phyloP scores from a whole-genome alignment of 1,140 invertebrate species.

The Drosophila virilis region DNA sequence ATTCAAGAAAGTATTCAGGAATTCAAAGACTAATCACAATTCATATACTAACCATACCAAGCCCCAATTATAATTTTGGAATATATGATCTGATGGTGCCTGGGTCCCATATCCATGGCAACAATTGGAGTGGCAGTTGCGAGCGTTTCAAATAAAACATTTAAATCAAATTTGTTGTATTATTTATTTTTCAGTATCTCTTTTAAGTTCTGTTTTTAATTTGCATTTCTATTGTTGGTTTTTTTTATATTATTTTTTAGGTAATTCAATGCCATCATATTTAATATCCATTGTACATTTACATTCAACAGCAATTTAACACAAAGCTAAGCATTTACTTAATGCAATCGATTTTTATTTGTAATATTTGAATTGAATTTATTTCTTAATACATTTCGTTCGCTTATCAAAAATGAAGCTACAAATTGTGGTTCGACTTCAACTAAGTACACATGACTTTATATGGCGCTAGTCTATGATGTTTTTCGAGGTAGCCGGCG shows the following conservation, averaged over 20 bases:
- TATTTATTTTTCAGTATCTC: conserved; percentile 78
- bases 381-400: conserved; percentile 25
- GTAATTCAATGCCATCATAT: conserved; percentile 63
- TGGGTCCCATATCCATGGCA: not conserved
- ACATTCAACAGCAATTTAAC: conserved; percentile 84
- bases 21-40: not conserved
- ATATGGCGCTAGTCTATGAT: not conserved
- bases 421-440: conserved; percentile 19
- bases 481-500: not conserved
- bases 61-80: not conserved
- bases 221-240: conserved; percentile 57
- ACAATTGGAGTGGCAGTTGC: not conserved
- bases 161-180: conserved; percentile 70
- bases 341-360: conserved; percentile 44
- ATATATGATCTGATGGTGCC: not conserved
- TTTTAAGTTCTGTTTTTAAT: conserved; percentile 67
- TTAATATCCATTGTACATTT: conserved; percentile 81
- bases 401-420: conserved; percentile 28
- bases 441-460: conserved; percentile 19
- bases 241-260: conserved; percentile 23
- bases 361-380: conserved; percentile 28
- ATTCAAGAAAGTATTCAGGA: not conserved
- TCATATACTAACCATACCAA: not conserved
- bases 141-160: not conserved
- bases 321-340: conserved; percentile 83